phyloP scores from a whole-genome alignment of 2,797 vertebrate species.

The Coccyzus lansbergi region DNA sequence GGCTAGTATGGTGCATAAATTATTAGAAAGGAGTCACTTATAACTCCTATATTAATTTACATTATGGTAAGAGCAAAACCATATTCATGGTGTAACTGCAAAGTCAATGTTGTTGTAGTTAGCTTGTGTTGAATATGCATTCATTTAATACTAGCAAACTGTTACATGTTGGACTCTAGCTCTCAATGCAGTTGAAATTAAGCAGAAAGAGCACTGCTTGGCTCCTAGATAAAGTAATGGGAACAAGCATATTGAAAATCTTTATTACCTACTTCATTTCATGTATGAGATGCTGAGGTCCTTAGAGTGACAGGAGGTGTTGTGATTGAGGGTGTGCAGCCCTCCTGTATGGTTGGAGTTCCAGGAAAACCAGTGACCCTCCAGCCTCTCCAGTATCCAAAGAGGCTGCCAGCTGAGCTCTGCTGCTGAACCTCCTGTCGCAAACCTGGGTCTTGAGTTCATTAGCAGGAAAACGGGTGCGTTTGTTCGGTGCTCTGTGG shows the following conservation, averaged over 20 bases:
- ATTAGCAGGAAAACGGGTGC: neutral
- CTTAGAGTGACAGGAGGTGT: rapidly evolving
- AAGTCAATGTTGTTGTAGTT: neutral
- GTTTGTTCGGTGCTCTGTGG: neutral
- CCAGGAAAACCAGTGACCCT: neutral
- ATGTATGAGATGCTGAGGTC: neutral
- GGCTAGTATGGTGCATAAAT: neutral
- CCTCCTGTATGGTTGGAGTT: neutral
- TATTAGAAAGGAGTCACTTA: neutral
- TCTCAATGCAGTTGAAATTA: neutral
- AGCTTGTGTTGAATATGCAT: neutral
- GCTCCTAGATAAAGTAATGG: neutral
- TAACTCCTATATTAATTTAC: neutral
- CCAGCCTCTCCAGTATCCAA: neutral
- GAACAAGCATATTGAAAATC: neutral
- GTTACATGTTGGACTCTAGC: neutral
- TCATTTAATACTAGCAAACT: neutral
- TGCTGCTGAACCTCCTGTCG: neutral
- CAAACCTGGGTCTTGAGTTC: rapidly evolving
- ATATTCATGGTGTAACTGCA: neutral
- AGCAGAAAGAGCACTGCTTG: neutral
- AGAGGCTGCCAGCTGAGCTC: neutral
- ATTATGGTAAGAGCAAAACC: neutral
- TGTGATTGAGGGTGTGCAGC: neutral
- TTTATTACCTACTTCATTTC: neutral